Conservation (phyloP, 2,113 vertebrate species). For the Noctilio leporinus region DNA sequence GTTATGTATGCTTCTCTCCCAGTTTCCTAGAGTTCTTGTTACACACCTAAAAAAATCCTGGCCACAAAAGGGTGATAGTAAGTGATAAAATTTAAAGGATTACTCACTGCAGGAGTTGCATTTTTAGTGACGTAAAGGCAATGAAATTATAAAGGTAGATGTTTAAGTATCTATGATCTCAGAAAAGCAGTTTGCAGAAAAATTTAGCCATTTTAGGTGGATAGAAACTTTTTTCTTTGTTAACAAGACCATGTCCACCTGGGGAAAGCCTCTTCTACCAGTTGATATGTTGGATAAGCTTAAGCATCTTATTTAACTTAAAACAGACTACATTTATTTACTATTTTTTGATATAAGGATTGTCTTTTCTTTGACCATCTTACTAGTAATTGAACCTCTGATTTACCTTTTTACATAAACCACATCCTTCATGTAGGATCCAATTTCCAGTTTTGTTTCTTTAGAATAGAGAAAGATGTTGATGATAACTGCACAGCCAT, state of each 20-base stretch:
- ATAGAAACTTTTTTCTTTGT: neutral
- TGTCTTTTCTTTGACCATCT: neutral
- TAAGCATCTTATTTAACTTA: neutral
- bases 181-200: neutral
- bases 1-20: neutral
- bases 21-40: neutral
- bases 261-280: neutral
- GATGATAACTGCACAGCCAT: neutral
- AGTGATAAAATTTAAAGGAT: neutral
- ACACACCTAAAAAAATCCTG: neutral
- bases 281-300: neutral
- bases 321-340: neutral
- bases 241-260: neutral
- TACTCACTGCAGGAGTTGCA: neutral
- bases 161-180: neutral
- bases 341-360: neutral
- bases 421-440: neutral
- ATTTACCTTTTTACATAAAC: neutral
- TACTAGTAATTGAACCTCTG: neutral
- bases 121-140: neutral
- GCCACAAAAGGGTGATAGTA: neutral
- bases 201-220: neutral
- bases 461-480: neutral
- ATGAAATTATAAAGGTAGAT: neutral
- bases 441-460: neutral